These are phyloP conservation scores for Oscheius sp. DNA, from an alignment of 2,888 invertebrate genomes.

Conservation along the genomic window DNA sequence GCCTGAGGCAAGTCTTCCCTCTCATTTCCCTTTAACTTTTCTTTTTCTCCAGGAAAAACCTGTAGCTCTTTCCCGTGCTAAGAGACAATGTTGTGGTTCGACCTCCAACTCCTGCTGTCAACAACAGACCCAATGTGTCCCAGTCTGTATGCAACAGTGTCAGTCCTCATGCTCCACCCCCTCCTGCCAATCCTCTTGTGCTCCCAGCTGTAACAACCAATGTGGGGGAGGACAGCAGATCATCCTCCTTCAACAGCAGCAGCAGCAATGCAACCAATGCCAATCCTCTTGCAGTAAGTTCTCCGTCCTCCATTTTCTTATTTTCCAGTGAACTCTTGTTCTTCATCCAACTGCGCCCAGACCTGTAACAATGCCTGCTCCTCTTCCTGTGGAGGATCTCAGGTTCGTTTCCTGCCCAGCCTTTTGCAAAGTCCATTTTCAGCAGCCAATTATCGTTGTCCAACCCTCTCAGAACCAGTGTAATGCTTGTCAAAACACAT, in stretches of 20 bases:
- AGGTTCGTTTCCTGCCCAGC: neutral
- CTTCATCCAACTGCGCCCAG: slow-evolving; percentile 49
- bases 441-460: slow-evolving; percentile 23
- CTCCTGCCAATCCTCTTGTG: slow-evolving; percentile 48
- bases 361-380: slow-evolving; percentile 42
- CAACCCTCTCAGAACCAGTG: slow-evolving; percentile 13
- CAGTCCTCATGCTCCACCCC: slow-evolving; percentile 44
- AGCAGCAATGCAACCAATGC: slow-evolving; percentile 54
- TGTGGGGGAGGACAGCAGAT: slow-evolving; percentile 19
- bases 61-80: slow-evolving; percentile 47
- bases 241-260: slow-evolving; percentile 32
- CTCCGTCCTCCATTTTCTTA: no score
- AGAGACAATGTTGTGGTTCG: slow-evolving; percentile 53
- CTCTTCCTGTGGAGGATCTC: slow-evolving; percentile 41
- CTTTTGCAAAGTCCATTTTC: neutral
- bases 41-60: slow-evolving; percentile 2
- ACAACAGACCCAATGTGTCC: slow-evolving; percentile 46
- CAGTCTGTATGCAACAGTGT: slow-evolving; percentile 57
- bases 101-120: slow-evolving; percentile 50
- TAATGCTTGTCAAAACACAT: slow-evolving; percentile 34
- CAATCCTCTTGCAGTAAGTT: slow-evolving; percentile 49
- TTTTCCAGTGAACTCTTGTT: slow-evolving; percentile 42
- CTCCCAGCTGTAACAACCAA: slow-evolving; percentile 42
- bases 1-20: slow-evolving; percentile 8
- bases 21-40: neutral